Conservation (phyloP, 2,888 invertebrate genomes). For the Flexamia atlantica region DNA sequence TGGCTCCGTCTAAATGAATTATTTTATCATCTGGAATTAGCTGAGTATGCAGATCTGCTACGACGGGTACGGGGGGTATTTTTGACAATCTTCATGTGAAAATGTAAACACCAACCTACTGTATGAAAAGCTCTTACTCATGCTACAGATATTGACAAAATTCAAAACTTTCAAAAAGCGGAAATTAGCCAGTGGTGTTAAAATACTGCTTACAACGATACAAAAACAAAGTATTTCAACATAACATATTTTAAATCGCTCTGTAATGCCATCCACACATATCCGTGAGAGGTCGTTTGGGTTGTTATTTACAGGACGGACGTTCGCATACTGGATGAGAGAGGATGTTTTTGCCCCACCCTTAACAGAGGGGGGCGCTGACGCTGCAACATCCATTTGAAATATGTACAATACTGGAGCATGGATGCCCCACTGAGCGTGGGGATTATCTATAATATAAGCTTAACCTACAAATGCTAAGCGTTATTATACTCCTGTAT, state of each 20-base stretch:
- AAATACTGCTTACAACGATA: no score
- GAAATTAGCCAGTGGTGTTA: background rate
- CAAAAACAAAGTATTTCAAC: no score
- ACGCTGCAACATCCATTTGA: conserved; percentile 31
- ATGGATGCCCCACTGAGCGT: background rate
- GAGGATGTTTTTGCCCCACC: background rate
- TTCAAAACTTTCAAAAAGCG: background rate
- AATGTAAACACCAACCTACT: no score
- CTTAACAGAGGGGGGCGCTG: background rate
- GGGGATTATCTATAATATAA: background rate
- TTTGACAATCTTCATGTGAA: no score
- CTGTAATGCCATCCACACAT: no score
- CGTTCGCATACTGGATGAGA: background rate
- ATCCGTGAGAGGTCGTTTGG: no score
- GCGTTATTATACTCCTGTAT: background rate
- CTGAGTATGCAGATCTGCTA: no score
- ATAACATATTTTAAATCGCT: no score
- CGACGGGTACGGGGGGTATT: background rate
- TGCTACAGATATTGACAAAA: no score
- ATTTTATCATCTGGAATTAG: no score
- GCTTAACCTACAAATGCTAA: conserved; percentile 16
- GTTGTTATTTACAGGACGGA: background rate
- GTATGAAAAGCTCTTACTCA: no score
- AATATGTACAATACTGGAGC: conserved; percentile 49
- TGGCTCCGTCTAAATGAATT: no score